These are phyloP conservation scores for Aleiodes sp. DNA, from an alignment of 1,140 invertebrate genomes.

Conservation along the genomic window DNA sequence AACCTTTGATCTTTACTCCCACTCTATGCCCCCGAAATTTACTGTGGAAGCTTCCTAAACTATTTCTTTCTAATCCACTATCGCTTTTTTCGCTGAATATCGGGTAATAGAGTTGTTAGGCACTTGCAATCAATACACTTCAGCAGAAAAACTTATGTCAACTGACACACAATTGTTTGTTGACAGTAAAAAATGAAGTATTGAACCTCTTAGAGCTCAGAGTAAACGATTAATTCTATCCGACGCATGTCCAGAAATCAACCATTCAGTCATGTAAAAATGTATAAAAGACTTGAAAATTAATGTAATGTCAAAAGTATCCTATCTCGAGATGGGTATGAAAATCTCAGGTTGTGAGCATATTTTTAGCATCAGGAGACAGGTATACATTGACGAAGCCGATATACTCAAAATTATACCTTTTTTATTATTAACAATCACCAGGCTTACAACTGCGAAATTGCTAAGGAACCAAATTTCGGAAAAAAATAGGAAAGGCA, in stretches of 20 bases:
- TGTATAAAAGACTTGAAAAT: background rate
- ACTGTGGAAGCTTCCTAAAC: too few relatives aligned
- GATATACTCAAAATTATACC: background rate
- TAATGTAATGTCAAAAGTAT: background rate
- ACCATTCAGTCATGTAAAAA: background rate
- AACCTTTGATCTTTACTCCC: too few relatives aligned
- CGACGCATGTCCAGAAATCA: background rate
- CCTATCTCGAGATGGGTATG: background rate
- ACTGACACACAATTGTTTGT: background rate
- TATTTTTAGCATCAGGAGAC: background rate
- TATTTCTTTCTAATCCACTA: too few relatives aligned
- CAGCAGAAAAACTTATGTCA: background rate
- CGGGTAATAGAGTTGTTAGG: too few relatives aligned
- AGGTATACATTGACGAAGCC: background rate
- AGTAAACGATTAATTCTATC: background rate
- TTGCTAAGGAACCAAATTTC: too few relatives aligned
- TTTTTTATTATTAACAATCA: too few relatives aligned
- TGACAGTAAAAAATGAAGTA: background rate
- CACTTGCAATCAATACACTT: too few relatives aligned
- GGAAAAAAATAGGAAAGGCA: too few relatives aligned
- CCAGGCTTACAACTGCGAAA: too few relatives aligned
- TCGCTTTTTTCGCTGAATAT: too few relatives aligned
- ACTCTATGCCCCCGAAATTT: too few relatives aligned
- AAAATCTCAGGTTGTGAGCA: background rate
- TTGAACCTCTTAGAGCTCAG: background rate